A percentile compares a stretch with the other conserved stretches of the same genome.
These are phyloP conservation scores for Macaria liturata DNA, from an alignment of 2,888 invertebrate genomes.

Conservation along the genomic window DNA sequence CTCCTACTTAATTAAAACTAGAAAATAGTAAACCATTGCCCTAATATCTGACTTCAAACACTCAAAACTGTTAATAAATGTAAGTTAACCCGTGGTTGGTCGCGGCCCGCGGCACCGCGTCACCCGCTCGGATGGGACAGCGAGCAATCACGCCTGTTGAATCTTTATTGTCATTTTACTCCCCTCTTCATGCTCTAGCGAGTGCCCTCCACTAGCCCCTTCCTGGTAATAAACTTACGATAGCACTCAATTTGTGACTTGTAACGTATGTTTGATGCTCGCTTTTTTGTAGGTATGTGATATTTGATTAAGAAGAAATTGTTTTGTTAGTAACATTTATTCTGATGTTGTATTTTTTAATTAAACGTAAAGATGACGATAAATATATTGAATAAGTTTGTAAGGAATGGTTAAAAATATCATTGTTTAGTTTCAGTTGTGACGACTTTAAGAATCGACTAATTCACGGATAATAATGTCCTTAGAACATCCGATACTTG, in stretches of 20 bases:
- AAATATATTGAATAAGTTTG: no score
- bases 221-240: slow-evolving; percentile 42
- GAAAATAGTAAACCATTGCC: neutral
- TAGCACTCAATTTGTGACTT: slow-evolving; percentile 31
- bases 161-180: slow-evolving; percentile 42
- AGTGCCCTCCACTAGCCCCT: slow-evolving; percentile 45
- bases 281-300: neutral
- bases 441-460: no score
- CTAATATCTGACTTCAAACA: slow-evolving; percentile 4
- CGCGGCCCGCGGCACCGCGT: slow-evolving; percentile 21
- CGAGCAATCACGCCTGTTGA: slow-evolving; percentile 45
- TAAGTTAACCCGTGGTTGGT: slow-evolving; percentile 21
- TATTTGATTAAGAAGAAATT: no score
- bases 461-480: no score
- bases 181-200: slow-evolving; percentile 51
- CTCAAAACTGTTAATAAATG: slow-evolving; percentile 20
- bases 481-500: neutral
- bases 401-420: no score
- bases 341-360: no score
- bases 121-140: slow-evolving; percentile 28
- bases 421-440: no score
- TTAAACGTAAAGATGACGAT: no score
- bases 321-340: no score
- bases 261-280: slow-evolving; percentile 28
- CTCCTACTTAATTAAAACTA: no score